These are phyloP conservation scores for Eupithecia vulgata DNA, from an alignment of 2,888 invertebrate genomes.

Conservation along the genomic window DNA sequence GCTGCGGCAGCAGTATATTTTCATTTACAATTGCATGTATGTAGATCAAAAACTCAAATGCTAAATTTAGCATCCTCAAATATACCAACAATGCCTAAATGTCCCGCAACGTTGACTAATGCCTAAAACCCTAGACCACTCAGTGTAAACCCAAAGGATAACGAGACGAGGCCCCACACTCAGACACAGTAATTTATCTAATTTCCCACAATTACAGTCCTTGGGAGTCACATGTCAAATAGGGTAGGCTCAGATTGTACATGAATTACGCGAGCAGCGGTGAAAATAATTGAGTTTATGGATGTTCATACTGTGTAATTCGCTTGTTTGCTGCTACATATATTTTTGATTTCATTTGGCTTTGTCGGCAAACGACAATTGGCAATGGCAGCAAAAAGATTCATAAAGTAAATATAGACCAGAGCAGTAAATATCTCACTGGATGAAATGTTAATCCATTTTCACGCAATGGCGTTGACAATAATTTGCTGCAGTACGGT, in stretches of 20 bases:
- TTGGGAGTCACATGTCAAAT: slow-evolving; percentile 72
- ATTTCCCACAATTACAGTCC: slow-evolving; percentile 78
- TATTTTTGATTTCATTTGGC: neutral
- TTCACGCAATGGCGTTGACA: neutral
- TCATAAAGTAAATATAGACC: neutral
- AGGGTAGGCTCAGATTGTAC: slow-evolving; percentile 64
- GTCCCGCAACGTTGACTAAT: slow-evolving; percentile 27
- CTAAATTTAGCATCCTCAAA: neutral
- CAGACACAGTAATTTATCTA: slow-evolving; percentile 68
- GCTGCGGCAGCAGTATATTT: neutral
- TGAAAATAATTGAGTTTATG: slow-evolving; percentile 42
- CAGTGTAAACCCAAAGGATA: slow-evolving; percentile 20
- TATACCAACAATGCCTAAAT: neutral
- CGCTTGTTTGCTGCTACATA: slow-evolving; percentile 7
- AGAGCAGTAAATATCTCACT: neutral
- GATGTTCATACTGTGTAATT: slow-evolving; percentile 20
- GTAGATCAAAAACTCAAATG: neutral
- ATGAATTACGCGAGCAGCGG: slow-evolving; percentile 54
- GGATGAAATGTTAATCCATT: neutral
- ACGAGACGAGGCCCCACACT: slow-evolving; percentile 9
- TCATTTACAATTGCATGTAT: neutral
- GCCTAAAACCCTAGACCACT: slow-evolving; percentile 18
- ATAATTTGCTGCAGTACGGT: neutral
- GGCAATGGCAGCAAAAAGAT: neutral
- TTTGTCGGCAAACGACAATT: neutral